Percentiles rank a stretch among this genome's conserved stretches.
Evolutionary conservation across 1,140 invertebrate species (phyloP).

Genomic region (Chlorops oryzae): DNA sequence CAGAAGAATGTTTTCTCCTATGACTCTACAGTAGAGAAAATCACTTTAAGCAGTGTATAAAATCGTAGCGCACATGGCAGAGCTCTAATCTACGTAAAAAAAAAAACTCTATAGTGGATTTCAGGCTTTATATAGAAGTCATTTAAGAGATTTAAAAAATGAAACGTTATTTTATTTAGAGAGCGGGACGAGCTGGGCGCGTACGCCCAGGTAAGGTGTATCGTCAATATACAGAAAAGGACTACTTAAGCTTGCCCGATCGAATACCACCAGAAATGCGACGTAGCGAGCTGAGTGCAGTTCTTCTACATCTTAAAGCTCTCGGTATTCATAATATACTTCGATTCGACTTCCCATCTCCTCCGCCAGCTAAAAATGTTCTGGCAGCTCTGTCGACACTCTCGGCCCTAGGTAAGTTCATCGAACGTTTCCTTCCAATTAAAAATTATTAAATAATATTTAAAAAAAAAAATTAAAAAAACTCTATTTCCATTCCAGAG

Average conservation of each 20-base stretch:
- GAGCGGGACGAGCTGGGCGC: constrained; percentile 88
- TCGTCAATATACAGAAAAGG: constrained; percentile 71
- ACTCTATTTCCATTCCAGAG: constrained; percentile 29
- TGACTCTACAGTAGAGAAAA: too few relatives aligned
- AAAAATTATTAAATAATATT: background rate
- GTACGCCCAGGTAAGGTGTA: constrained; percentile 77
- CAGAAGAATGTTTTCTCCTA: too few relatives aligned
- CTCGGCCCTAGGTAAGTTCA: constrained; percentile 62
- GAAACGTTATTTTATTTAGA: too few relatives aligned
- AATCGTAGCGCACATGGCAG: too few relatives aligned
- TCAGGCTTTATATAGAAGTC: too few relatives aligned
- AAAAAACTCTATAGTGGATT: too few relatives aligned
- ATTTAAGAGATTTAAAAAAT: too few relatives aligned
- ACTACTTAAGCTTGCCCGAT: constrained; percentile 63
- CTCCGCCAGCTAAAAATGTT: constrained; percentile 86
- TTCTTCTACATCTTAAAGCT: constrained; percentile 89
- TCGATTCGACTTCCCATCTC: constrained; percentile 75
- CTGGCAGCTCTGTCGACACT: constrained; percentile 79
- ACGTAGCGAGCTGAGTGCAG: constrained; percentile 75
- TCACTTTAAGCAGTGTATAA: too few relatives aligned
- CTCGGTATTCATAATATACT: constrained; percentile 88
- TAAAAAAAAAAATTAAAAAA: background rate
- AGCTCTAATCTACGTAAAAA: constrained; percentile 56
- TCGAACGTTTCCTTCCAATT: background rate
- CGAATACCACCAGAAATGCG: constrained; percentile 89